A percentile compares a stretch with the other conserved stretches of the same genome.
phyloP scores from a whole-genome alignment of 1,140 invertebrate species.

The Ceratosolen solmsi region DNA sequence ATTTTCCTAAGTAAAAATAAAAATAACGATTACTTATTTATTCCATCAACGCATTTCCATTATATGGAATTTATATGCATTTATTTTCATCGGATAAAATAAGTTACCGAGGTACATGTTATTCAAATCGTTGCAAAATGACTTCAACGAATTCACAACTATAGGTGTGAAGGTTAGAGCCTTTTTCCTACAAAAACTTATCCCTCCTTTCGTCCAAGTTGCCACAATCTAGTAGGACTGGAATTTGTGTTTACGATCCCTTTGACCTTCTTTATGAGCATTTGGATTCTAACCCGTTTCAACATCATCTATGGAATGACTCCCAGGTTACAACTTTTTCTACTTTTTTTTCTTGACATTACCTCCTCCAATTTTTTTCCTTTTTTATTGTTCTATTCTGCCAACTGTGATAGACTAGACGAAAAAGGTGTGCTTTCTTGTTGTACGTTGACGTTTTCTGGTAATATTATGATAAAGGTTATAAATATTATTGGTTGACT shows the following conservation, averaged over 20 bases:
- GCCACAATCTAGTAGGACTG: neutral
- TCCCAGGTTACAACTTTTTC: slow-evolving; percentile 38
- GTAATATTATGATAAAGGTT: slow-evolving; percentile 33
- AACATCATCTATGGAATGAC: slow-evolving; percentile 54
- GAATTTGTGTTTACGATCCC: slow-evolving; percentile 54
- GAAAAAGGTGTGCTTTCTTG: neutral
- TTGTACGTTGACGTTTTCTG: slow-evolving; percentile 13
- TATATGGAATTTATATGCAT: no score
- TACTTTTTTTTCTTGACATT: neutral
- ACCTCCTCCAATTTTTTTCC: neutral
- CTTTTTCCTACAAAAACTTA: neutral
- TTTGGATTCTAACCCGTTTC: slow-evolving; percentile 56
- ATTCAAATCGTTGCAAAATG: no score
- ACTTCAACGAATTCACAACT: no score
- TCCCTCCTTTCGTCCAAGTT: neutral
- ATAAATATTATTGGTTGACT: slow-evolving; percentile 2
- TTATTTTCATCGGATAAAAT: no score
- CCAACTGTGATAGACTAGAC: neutral
- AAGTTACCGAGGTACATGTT: no score
- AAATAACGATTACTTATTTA: no score
- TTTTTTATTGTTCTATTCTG: slow-evolving; percentile 14
- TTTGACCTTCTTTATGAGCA: slow-evolving; percentile 60
- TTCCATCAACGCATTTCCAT: no score
- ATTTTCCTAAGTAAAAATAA: no score
- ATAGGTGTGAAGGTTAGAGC: no score